phyloP scores from a whole-genome alignment of 2,888 invertebrate species.

The Polietes domitor region DNA sequence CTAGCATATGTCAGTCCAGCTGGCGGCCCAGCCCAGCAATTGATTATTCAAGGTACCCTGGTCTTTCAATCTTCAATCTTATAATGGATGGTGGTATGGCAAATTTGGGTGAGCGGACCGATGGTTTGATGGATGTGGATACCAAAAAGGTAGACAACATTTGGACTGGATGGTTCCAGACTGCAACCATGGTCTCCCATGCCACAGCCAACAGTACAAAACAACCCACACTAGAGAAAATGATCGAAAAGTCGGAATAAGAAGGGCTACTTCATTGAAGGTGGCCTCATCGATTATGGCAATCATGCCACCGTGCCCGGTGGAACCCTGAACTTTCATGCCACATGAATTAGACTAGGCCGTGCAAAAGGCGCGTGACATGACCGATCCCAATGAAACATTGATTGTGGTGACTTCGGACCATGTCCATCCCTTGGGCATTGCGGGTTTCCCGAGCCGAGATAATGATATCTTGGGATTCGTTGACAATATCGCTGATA shows the following conservation, averaged over 20 bases:
- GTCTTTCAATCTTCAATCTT: too few relatives aligned
- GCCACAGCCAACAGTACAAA: constrained; percentile 62
- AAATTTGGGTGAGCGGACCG: constrained; percentile 83
- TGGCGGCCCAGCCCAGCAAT: too few relatives aligned
- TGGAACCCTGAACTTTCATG: constrained; percentile 88
- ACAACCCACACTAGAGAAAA: constrained; percentile 83
- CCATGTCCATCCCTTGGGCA: constrained; percentile 88
- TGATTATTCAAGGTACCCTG: too few relatives aligned
- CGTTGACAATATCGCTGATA: constrained; percentile 78
- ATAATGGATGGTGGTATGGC: too few relatives aligned
- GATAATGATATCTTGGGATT: constrained; percentile 83
- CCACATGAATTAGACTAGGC: constrained; percentile 88
- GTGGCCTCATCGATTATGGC: constrained; percentile 88
- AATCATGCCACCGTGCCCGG: constrained; percentile 86
- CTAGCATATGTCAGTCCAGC: too few relatives aligned
- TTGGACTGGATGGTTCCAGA: constrained; percentile 82
- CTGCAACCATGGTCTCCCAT: constrained; percentile 23
- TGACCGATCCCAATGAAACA: constrained; percentile 88
- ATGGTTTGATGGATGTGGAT: constrained; percentile 82
- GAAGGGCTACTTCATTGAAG: constrained; percentile 84
- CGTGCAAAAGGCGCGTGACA: constrained; percentile 83
- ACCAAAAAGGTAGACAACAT: constrained; percentile 81
- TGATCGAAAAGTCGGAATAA: constrained; percentile 84
- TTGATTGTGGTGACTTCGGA: constrained; percentile 89
- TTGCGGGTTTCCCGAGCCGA: constrained; percentile 86